Conservation (phyloP, 2,797 vertebrate genomes). For the Neostethus bicornis region DNA sequence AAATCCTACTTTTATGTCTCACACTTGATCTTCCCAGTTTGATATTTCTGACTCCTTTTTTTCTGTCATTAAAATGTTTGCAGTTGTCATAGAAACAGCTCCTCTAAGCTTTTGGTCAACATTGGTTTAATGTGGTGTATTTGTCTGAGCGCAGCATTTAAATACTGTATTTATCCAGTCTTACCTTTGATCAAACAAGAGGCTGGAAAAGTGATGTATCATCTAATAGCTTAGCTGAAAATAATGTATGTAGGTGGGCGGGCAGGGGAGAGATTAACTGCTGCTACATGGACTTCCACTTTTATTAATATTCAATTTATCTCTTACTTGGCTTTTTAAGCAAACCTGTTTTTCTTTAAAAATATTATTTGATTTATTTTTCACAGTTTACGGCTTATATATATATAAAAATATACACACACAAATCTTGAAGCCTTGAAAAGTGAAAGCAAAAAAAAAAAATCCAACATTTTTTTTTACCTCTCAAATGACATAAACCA, state of each 20-base stretch:
- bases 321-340: not conserved
- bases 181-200: constrained; percentile 13
- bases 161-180: constrained; percentile 14
- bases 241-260: constrained; percentile 10
- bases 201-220: not conserved
- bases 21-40: not conserved
- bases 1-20: not conserved
- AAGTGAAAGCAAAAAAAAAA: too few species aligned
- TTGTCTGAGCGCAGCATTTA: constrained; percentile 24
- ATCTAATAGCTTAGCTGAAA: not conserved
- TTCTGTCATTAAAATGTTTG: constrained; percentile 12
- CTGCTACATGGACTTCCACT: not conserved
- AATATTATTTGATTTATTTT: too few species aligned
- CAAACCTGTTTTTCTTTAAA: too few species aligned
- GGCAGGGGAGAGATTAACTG: not conserved
- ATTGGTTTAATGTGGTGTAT: constrained; percentile 9
- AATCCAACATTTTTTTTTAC: not conserved
- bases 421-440: too few species aligned
- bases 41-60: constrained; percentile 10
- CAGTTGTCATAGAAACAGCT: constrained; percentile 48
- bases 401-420: too few species aligned
- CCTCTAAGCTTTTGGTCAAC: constrained; percentile 27
- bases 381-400: too few species aligned
- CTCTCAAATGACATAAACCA: not conserved
- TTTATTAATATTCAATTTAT: not conserved